Base-by-base conservation (phyloP, 2,797 vertebrate species). In the Acrocephalus scirpaceus region DNA sequence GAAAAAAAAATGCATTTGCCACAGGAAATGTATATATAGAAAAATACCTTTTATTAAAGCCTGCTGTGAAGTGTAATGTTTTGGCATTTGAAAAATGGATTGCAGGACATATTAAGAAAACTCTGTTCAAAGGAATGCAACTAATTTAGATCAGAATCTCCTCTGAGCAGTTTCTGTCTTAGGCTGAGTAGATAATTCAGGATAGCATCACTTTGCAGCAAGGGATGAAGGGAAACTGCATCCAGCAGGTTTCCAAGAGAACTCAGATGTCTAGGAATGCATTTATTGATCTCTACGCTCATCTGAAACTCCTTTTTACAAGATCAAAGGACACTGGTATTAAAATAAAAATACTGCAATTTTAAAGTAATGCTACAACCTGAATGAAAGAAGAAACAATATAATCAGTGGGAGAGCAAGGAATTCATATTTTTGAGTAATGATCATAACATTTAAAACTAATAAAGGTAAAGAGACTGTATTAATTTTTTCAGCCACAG, bases 61-160 rank as follows among this genome's bases (percentile, higher is more conserved):
- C 85, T 96, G 50, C 74, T 95, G 53, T 88, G 75, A 96, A 97
- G 90, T 89, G 67, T 78, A 69, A 66, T 92, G 72, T 93, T 92
- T 97, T 96, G 81, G 57, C 86, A 90, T 85, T 86, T 95, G 83
- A 93, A 95, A 96, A 94, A 95, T 93, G 81, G 69, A 89, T 91
- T 92, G 80, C 67, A 77, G 78, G 65, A 81, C 67, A 64, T 91
- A 80, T 65, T 93, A 94, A 93, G 86, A 94, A 91, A 93, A 60
- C 57, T 51, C 32, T 84, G 7, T 50, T 95, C 81, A 88, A 87
- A 91, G 74, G 93, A 89, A 96, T 89, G 84, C 3, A 7, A 86
- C 77, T 79, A 93, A 93, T 91, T 89, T 86, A 88, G 81, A 85
- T 88, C 86, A 96, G 85, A 93, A 90, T 90, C 60, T 96, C 50